phyloP scores from a whole-genome alignment of 2,113 vertebrate species.

The Mohoua ochrocephala region DNA sequence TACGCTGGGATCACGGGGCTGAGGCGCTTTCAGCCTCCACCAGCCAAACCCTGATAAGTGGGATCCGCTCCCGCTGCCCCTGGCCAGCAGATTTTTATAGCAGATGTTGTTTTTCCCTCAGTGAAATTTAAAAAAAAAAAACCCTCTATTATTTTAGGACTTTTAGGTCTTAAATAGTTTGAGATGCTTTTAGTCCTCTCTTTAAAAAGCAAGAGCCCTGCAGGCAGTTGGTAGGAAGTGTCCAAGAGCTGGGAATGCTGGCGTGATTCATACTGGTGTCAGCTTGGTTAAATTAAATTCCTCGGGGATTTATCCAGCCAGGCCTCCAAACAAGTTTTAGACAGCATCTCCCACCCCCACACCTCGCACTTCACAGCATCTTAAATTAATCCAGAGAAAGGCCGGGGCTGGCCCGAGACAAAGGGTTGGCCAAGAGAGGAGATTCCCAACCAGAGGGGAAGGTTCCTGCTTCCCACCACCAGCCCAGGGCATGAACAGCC shows the following conservation, averaged over 20 bases:
- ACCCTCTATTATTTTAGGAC: not conserved
- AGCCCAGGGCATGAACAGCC: not conserved
- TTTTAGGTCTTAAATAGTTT: not conserved
- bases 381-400: not conserved
- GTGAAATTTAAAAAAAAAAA: not conserved
- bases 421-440: not conserved
- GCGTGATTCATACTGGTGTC: not conserved
- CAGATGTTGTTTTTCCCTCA: slow-evolving; percentile 43
- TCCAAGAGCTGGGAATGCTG: not conserved
- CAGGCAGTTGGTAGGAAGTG: not conserved
- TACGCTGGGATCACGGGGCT: not conserved
- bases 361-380: not conserved
- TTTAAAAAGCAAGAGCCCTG: not conserved
- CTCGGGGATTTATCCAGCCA: slow-evolving; percentile 29
- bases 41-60: not conserved
- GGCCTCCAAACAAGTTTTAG: not conserved
- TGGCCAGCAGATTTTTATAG: slow-evolving; percentile 23
- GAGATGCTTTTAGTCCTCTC: slow-evolving; percentile 9
- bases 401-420: not conserved
- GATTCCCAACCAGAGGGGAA: not conserved
- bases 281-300: slow-evolving; percentile 45
- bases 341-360: not conserved
- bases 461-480: not conserved
- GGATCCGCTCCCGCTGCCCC: not conserved
- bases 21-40: not conserved